Evolutionary conservation across 2,113 vertebrate species (phyloP).

Genomic region (Arothron firmamentum): DNA sequence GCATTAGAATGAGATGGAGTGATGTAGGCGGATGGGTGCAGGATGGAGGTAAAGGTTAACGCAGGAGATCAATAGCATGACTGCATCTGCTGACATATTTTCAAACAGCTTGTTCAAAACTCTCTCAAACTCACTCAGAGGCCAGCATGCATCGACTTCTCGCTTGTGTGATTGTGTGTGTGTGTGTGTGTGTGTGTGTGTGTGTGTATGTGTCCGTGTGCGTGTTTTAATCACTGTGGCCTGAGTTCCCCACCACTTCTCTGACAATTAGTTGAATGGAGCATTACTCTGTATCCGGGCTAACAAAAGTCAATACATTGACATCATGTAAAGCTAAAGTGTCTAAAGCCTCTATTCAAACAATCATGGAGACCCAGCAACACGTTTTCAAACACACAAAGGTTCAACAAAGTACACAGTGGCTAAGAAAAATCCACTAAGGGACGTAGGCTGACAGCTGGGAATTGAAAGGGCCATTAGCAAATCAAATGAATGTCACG

Average conservation of each 20-base stretch:
- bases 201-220: conserved; percentile 15
- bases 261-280: conserved; percentile 71
- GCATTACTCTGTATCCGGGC: conserved; percentile 60
- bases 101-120: conserved; percentile 46
- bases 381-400: conserved; percentile 17
- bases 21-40: conserved; percentile 21
- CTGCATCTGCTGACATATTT: conserved; percentile 37
- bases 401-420: conserved; percentile 10
- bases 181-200: conserved; percentile 6
- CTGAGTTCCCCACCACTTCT: conserved; percentile 53
- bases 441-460: not conserved
- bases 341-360: conserved; percentile 41
- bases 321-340: conserved; percentile 33
- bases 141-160: conserved; percentile 41
- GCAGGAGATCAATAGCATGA: conserved; percentile 39
- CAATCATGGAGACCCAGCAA: conserved; percentile 34
- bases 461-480: no score
- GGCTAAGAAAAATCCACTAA: conserved; percentile 14
- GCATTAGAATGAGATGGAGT: conserved; percentile 14
- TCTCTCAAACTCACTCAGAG: conserved; percentile 30
- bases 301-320: conserved; percentile 64
- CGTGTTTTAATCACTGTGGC: conserved; percentile 55
- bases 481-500: no score
- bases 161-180: conserved; percentile 34
- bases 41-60: conserved; percentile 44